Percentiles rank a stretch among this genome's conserved stretches.
phyloP scores from a whole-genome alignment of 2,888 invertebrate species.

The Cordylochernes scorpioides region DNA sequence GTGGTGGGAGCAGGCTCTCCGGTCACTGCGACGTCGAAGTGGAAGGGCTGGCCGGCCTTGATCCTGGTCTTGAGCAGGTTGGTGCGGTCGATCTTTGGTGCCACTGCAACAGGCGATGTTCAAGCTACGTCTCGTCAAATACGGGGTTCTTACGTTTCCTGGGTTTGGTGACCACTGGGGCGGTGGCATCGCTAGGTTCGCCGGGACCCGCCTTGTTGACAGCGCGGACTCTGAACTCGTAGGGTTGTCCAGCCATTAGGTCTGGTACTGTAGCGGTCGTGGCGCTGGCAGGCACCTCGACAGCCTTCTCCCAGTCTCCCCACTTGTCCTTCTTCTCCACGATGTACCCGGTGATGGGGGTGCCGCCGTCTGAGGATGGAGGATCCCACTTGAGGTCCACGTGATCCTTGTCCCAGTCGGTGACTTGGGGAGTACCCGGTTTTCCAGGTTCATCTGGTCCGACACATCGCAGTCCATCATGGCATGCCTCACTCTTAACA shows the following conservation, averaged over 20 bases:
- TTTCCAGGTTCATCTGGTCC: slow-evolving; percentile 63
- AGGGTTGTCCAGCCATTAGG: slow-evolving; percentile 63
- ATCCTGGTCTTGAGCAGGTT: slow-evolving; percentile 20
- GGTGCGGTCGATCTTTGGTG: slow-evolving; percentile 24
- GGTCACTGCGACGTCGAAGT: slow-evolving; percentile 21
- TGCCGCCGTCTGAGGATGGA: slow-evolving; percentile 75
- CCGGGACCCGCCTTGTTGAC: slow-evolving; percentile 76
- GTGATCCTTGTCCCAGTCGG: slow-evolving; percentile 86
- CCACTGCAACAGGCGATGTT: slow-evolving; percentile 34
- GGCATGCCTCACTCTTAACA: no score
- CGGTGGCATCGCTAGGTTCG: slow-evolving; percentile 59
- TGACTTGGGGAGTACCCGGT: slow-evolving; percentile 61
- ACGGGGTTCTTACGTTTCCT: slow-evolving; percentile 49
- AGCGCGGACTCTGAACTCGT: slow-evolving; percentile 73
- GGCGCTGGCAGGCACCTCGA: slow-evolving; percentile 58
- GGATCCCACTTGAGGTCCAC: slow-evolving; percentile 79
- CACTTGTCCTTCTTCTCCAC: slow-evolving; percentile 72
- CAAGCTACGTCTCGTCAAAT: no score
- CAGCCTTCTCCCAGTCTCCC: slow-evolving; percentile 69
- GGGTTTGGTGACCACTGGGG: slow-evolving; percentile 52
- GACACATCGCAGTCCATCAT: no score
- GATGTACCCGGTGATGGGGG: slow-evolving; percentile 80
- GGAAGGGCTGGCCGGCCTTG: slow-evolving; percentile 23
- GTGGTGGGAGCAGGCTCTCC: slow-evolving; percentile 26
- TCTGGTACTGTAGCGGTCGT: slow-evolving; percentile 52